Evolutionary conservation across 1,140 invertebrate genomes (phyloP).

Genomic region (Aphelenchoides besseyi): DNA sequence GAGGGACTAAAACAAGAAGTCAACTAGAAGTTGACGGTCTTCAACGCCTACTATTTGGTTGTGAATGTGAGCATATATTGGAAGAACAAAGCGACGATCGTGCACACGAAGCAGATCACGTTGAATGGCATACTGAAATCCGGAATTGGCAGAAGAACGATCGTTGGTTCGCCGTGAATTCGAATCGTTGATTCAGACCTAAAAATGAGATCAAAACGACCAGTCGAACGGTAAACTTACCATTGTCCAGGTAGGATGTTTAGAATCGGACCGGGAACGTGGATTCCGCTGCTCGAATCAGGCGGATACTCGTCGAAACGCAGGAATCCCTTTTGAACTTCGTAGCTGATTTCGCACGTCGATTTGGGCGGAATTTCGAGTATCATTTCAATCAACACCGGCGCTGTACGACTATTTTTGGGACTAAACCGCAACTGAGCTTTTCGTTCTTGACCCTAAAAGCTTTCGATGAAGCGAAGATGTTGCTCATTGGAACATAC

Average conservation of each 20-base stretch:
- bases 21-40: background rate
- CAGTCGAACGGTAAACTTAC: too few relatives aligned
- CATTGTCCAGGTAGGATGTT: conserved; percentile 13
- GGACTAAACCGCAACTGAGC: background rate
- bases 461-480: too few relatives aligned
- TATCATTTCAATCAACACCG: conserved; percentile 32
- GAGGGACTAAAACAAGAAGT: conserved; percentile 14
- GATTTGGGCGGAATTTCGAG: conserved; percentile 29
- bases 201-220: conserved; percentile 2
- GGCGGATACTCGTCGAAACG: conserved; percentile 45
- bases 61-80: conserved; percentile 94
- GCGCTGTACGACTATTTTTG: conserved; percentile 17
- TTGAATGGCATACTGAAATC: conserved; percentile 99
- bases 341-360: conserved; percentile 27
- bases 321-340: conserved; percentile 41
- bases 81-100: conserved; percentile 91
- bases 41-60: conserved; percentile 71
- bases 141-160: conserved; percentile 93
- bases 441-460: background rate
- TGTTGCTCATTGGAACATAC: background rate
- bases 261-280: conserved; percentile 41
- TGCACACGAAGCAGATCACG: conserved; percentile 95
- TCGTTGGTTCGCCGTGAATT: conserved; percentile 79
- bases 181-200: conserved; percentile 18
- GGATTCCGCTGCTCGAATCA: conserved; percentile 44